Base-by-base conservation (phyloP, 1,140 invertebrate species). In the Tetramorium simillimum region DNA sequence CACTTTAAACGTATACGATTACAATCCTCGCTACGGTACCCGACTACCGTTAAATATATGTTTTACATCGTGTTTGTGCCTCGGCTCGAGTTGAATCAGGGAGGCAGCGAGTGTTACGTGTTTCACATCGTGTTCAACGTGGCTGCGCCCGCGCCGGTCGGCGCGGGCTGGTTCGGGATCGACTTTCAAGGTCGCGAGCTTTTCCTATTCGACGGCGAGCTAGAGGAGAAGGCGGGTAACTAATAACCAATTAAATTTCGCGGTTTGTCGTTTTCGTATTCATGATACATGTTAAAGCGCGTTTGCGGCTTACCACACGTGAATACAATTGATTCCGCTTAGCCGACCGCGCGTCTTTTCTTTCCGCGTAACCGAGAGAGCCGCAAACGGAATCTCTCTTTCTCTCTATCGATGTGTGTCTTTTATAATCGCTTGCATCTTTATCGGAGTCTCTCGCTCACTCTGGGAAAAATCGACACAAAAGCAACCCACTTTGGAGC, bases 41-140 rank as follows among this genome's bases (percentile, higher is more conserved):
- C 73, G 89, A 90, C 89, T 90, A 90, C 89, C 89, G 89, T 90
- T 90, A 90, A 90, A 90, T 90, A 90, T 90, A 90, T 90, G 86
- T 90, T 90, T 90, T 90, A 90, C 89, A 90, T 60, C 78, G 73
- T 87, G 78, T 88, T 90, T 85, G 65, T 49, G 60, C 60, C 40
- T 43, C 76, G 51, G 51, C 67, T 58, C 43, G 77, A 82, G 51
- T 82, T 28, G 58, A 65, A 88, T 82, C 60, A 86, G 53, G 70
- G 51, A 51, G 70, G 58, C 40, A n/a, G 72, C 67, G 65, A 65
- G 56, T 87, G 80, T 88, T 88, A 85, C 63, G 56, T 76, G 62
- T 67, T 56, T 53, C 85, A 80, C 67, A 86, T 73, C 58, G 63
- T 85, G 63, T 73, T 75, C 65, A 37, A 37, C 28, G 46, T 40